Percentiles rank a stretch among this genome's conserved stretches.
Evolutionary conservation across 1,140 invertebrate species (phyloP).

Genomic region (Whitmania pigra): DNA sequence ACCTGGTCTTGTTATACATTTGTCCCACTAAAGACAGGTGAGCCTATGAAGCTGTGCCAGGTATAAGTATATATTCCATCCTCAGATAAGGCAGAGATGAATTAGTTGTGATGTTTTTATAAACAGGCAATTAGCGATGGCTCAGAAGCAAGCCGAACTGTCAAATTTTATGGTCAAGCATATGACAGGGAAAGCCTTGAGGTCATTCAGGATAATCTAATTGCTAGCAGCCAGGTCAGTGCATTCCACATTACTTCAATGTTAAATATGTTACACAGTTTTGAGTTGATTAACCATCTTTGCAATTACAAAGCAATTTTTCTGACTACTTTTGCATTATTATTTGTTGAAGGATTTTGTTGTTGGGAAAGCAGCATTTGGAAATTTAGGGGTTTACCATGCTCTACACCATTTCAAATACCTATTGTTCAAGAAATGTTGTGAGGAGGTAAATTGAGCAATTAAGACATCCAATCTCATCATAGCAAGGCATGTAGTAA

Average conservation of each 20-base stretch:
- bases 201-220: background rate
- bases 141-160: background rate
- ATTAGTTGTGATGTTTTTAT: background rate
- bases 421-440: constrained; percentile 8
- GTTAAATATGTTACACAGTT: background rate
- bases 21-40: background rate
- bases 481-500: too few species aligned
- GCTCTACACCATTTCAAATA: constrained; percentile 12
- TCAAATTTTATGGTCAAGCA: background rate
- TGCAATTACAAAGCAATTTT: background rate
- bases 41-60: background rate
- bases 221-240: background rate
- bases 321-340: background rate
- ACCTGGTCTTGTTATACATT: constrained; percentile 8
- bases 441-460: background rate
- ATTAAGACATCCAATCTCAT: background rate
- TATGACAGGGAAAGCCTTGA: background rate
- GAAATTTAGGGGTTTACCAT: background rate
- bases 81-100: too few species aligned
- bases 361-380: background rate
- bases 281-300: background rate
- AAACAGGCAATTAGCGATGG: constrained; percentile 4
- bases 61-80: background rate
- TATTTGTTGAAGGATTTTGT: background rate
- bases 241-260: background rate